Evolutionary conservation across 2,797 vertebrate species (phyloP), one percentile per base, ranked within the genome.

Genomic region (Toxotes lorentzi): DNA sequence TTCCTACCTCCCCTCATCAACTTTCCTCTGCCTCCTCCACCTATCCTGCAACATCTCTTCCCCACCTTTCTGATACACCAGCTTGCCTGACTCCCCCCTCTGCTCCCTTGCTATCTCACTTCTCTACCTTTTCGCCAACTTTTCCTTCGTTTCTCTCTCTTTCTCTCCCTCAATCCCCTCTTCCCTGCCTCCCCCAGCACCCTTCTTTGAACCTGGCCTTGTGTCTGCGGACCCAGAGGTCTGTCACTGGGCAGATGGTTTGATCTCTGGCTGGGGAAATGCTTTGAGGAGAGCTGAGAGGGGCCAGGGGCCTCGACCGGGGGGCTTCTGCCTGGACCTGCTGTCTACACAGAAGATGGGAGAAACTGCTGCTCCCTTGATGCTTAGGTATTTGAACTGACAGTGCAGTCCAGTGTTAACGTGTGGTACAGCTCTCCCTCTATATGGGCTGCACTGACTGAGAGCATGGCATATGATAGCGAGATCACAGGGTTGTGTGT

Each of bases 211-310:
- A 97, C 95, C 94, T 94, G 95, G 95, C 78, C 96, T 95, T 95
- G 95, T 93, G 95, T 93, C 95, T 90, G 78, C 94, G 95, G 96
- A 95, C 95, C 93, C 90, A 93, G 94, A 91, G 89, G 94, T 94
- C 94, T 97, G 96, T 97, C 96, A 97, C 96, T 94, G 96, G 95
- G 93, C 95, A 90, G 92, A 94, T 86, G 96, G 91, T 97, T 97
- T 97, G 96, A 97, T 97, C 96, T 97, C 95, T 85, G 85, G 88
- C 88, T 94, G 89, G 94, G 95, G 96, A 95, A 95, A 94, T 93
- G 96, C 95, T 96, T 96, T 96, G 96, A 95, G 95, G 95, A 93
- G 88, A 94, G 95, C 81, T 93, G 95, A 95, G 90, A 85, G 84
- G 75, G 81, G 88, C 89, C 85, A 76, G 79, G 79, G 83, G 89